Evolutionary conservation across 2,113 vertebrate species (phyloP), one percentile per base, ranked within the genome.

Genomic region (Elachura formosa): DNA sequence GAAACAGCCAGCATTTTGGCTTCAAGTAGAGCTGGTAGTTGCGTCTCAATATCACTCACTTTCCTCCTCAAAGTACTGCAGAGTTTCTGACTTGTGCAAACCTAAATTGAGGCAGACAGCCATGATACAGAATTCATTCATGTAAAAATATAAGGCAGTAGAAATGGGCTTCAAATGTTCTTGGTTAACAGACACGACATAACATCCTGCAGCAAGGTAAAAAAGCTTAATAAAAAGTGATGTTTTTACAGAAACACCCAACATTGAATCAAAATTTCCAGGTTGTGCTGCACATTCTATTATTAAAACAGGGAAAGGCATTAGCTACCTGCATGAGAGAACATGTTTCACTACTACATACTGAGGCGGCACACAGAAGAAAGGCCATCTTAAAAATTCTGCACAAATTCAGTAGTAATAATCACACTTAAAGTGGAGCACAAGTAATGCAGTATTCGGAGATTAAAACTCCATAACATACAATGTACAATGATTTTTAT

Each of bases 1-100:
- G 99, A 98, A 90, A 98, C 86, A 87, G 99, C 98, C 4, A 98
- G 97, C 92, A 98, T 96, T 97, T 99, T 99, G 94, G 98, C 98
- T 97, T 99, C 98, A 21, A 99, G 98, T 89, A 99, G 96, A 7
- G 97, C 94, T 75, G 98, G 97, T 59, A 99, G 98, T 33, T 98
- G 98, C 33, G 97, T 98, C 90, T 99, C 99, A 55, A 98, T 98
- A 93, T 99, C 98, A 23, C 96, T 98, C 81, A 98, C 98, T 97
- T 98, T 98, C 95, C 97, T 98, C 91, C 98, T 97, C 89, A 99
- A 96, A 95, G 98, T 97, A 88, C 97, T 98, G 96, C 98, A 98
- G 91, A 99, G 96, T 58, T 98, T 98, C 97, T 99, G 98, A 92
- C 97, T 98, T 22, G 98, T 97, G 86, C 98, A 98, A 96, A 99